Conservation (phyloP, 2,888 invertebrate genomes). For the Philaethria dido region DNA sequence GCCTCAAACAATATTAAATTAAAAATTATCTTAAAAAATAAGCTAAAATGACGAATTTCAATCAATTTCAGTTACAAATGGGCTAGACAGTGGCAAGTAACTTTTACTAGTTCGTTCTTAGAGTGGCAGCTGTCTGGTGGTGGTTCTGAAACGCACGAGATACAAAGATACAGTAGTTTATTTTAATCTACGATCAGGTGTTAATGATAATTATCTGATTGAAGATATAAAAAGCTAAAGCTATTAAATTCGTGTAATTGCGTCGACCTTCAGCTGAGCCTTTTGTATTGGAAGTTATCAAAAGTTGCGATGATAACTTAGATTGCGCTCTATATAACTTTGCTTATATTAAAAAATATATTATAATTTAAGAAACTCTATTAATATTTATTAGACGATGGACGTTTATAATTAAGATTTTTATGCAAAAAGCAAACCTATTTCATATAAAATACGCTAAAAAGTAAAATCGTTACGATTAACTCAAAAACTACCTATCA, state of each 20-base stretch:
- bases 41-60: background rate
- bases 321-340: conserved; percentile 4
- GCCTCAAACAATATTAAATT: too few species aligned
- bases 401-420: too few species aligned
- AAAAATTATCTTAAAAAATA: too few species aligned
- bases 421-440: too few species aligned
- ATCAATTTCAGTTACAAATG: background rate
- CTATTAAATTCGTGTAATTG: conserved; percentile 18
- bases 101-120: conserved; percentile 3
- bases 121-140: conserved; percentile 24
- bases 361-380: too few species aligned
- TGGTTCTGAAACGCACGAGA: conserved; percentile 16
- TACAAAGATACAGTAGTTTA: conserved; percentile 21
- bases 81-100: conserved; percentile 1
- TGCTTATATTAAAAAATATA: background rate
- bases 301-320: conserved; percentile 1
- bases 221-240: conserved; percentile 15
- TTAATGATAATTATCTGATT: conserved; percentile 27
- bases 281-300: conserved; percentile 13
- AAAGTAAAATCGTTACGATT: too few species aligned
- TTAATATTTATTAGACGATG: too few species aligned
- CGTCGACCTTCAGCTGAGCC: conserved; percentile 15
- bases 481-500: too few species aligned
- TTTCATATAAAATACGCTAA: too few species aligned
- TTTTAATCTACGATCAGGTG: conserved; percentile 23